Evolutionary conservation across 2,113 vertebrate genomes (phyloP), one percentile per base, ranked within the genome.

Genomic region (Megaceryle torquata): DNA sequence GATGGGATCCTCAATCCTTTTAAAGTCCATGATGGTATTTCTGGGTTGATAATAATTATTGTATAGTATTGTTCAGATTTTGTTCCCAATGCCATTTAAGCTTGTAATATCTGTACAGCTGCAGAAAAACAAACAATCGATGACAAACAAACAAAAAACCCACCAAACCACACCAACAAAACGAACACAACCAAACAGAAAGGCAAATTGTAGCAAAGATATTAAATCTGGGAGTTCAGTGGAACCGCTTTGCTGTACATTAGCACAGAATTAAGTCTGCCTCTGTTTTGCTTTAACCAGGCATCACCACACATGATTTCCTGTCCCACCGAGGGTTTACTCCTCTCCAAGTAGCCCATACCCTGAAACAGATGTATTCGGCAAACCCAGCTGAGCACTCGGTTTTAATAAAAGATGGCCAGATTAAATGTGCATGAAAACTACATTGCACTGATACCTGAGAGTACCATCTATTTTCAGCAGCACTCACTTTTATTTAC

Each of bases 391-490:
- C 26, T 67, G 4, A 59, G 68, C 89, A 9, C 19, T 7, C 61
- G 44, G 33, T 41, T 84, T 57, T 41, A 37, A 9, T 69, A 54
- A 79, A 57, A 86, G 69, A 16, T 67, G 29, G 33, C 69, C 80
- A 56, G 72, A 37, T 44, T 16, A 53, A 44, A 44, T 3, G 82
- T 74, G 44, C 35, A 6, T 13, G 80, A 51, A 43, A 53, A 46
- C 1, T 1, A 2, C 1, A 0, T 6, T 46, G 57, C 85, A 24
- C 29, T 5, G 57, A 25, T 16, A 83, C 68, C 67, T 9, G 17
- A 15, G 79, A 92, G 53, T 5, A 69, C 67, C 35, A 11, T 28
- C 87, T 63, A 22, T 65, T 72, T 87, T 35, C 95, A 82, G 74
- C 82, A 63, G 48, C 4, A 1, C 60, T 91, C 64, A 3, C 44